Conservation (phyloP, 2,797 vertebrate species). For the Novumbra hubbsi region DNA sequence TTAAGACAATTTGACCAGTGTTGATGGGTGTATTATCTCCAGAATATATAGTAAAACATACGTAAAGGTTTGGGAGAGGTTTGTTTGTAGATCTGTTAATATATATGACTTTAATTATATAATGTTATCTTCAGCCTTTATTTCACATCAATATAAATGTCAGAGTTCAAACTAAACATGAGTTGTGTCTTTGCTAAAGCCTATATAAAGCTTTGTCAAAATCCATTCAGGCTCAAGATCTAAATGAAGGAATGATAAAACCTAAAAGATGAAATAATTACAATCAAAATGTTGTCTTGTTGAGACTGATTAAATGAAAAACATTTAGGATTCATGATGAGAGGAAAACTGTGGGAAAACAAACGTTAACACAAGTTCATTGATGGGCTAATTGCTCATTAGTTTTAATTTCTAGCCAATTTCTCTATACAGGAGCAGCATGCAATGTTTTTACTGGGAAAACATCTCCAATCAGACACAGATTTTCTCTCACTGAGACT, state of each 20-base stretch:
- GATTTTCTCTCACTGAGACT: conserved; percentile 29
- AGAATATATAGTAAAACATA: no score
- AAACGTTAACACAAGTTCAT: conserved; percentile 60
- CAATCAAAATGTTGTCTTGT: conserved; percentile 49
- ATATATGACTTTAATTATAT: not conserved
- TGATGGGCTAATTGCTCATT: conserved; percentile 69
- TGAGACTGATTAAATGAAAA: conserved; percentile 56
- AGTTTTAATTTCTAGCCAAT: conserved; percentile 68
- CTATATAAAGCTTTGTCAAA: not conserved
- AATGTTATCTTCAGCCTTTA: not conserved
- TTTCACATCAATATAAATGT: not conserved
- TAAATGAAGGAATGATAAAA: not conserved
- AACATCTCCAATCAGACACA: conserved; percentile 55
- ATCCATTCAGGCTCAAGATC: not conserved
- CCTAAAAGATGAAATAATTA: conserved; percentile 48
- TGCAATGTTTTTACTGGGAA: conserved; percentile 52
- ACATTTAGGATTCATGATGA: conserved; percentile 46
- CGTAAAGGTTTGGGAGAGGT: no score
- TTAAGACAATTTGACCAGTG: no score
- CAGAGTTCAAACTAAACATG: not conserved
- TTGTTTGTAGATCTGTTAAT: not conserved
- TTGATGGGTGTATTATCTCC: no score
- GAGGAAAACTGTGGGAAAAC: conserved; percentile 54
- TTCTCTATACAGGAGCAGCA: conserved; percentile 46
- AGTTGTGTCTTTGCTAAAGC: not conserved